A percentile compares a stretch with the other conserved stretches of the same genome.
Conservation (phyloP, 1,140 invertebrate genomes). For the Schlechtendalia chinensis region DNA sequence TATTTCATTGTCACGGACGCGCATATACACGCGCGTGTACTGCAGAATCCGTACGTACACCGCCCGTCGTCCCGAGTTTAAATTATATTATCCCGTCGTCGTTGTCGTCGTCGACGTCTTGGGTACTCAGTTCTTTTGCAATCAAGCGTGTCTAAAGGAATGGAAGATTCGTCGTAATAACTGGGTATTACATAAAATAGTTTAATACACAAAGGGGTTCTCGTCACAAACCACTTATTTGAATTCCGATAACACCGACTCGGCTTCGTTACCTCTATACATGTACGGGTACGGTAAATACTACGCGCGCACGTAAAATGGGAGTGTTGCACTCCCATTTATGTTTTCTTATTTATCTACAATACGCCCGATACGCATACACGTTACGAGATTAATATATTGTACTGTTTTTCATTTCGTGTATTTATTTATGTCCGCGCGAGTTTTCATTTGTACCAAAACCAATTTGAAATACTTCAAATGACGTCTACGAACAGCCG, state of each 20-base stretch:
- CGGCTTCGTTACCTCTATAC: background rate
- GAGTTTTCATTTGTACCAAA: too few relatives aligned
- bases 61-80: background rate
- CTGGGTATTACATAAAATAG: too few relatives aligned
- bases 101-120: too few relatives aligned
- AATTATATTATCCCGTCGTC: background rate
- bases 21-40: background rate
- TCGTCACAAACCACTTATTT: constrained; percentile 2
- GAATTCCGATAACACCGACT: constrained; percentile 2
- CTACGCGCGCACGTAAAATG: background rate
- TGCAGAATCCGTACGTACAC: background rate
- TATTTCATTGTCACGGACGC: background rate
- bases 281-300: background rate
- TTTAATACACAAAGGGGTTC: background rate
- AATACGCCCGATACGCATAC: too few relatives aligned
- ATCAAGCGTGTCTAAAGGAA: background rate
- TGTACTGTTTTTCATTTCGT: too few relatives aligned
- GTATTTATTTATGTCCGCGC: too few relatives aligned
- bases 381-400: too few relatives aligned
- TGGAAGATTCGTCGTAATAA: background rate
- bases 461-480: too few relatives aligned
- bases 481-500: too few relatives aligned
- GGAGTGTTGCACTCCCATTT: background rate
- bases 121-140: background rate
- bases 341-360: background rate